Evolutionary conservation across 2,888 invertebrate species (phyloP), one percentile per base, ranked within the genome.

Genomic region (Stramonita haemastoma): DNA sequence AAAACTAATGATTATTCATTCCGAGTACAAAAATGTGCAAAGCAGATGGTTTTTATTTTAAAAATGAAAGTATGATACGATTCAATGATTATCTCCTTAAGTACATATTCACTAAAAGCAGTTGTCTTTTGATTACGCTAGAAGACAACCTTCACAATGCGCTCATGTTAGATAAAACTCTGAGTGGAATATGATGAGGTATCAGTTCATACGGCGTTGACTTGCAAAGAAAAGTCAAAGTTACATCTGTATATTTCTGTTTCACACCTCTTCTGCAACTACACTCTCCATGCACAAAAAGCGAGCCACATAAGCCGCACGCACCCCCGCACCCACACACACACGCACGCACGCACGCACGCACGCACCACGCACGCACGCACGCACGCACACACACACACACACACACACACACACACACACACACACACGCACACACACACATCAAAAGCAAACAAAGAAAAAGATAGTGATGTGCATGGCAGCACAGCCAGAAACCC

Each of bases 361-460:
- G 32, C 34, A 34, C 34, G 32, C 79, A 34, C 79, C 56, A 56
- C 56, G n/a, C 56, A 56, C 84, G n/a, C 56, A 56, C 84, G 46
- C 22, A 22, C 84, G 56, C 56, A 56, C 84, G 56, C 84, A 56
- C 84, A 84, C 84, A 56, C 84, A 84, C 84, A 56, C 84, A 84
- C 84, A 56, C 57, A 84, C 56, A 19, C 84, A 56, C 84, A 56
- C 84, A 84, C 56, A 19, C 84, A 84, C 56, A 56, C 84, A 84
- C 84, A 56, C 84, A 84, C 84, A 84, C 84, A 84, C 84, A 84
- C 84, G 56, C 83, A 83, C 83, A 83, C 36, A 83, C 83, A 36
- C 46, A 46, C 46, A 46, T 8, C 46, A 46, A 46, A 46, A 46
- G 46, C 46, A 46, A 46, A 46, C 46, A 46, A 46, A 46, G 46